Evolutionary conservation across 2,113 vertebrate genomes (phyloP).

Genomic region (Maccullochella peelii): DNA sequence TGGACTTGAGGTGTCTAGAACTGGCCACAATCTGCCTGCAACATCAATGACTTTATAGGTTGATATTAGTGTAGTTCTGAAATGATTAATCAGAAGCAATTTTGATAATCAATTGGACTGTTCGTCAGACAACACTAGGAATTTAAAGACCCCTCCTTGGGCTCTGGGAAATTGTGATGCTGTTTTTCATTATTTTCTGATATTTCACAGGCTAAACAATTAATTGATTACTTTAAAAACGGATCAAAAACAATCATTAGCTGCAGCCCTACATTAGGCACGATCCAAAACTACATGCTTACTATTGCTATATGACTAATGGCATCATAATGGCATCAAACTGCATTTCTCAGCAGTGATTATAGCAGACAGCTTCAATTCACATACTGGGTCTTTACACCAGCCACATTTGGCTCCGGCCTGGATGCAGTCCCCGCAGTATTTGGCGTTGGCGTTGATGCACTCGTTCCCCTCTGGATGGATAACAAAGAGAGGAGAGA

Average conservation of each 20-base stretch:
- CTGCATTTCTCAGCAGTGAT: conserved; percentile 22
- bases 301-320: neutral
- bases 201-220: neutral
- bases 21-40: too few relatives aligned
- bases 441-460: conserved; percentile 94
- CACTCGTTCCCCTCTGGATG: conserved; percentile 93
- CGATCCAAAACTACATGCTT: neutral
- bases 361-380: conserved; percentile 26
- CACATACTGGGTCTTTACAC: conserved; percentile 93
- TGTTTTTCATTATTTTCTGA: neutral
- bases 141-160: neutral
- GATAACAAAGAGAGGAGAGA: conserved; percentile 64
- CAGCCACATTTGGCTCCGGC: conserved; percentile 97
- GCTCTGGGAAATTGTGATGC: neutral
- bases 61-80: too few relatives aligned
- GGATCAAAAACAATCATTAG: neutral
- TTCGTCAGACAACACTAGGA: neutral
- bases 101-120: too few relatives aligned
- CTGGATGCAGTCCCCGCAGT: conserved; percentile 97
- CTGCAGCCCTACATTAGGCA: neutral
- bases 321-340: conserved; percentile 16
- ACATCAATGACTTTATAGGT: too few relatives aligned
- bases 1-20: too few relatives aligned
- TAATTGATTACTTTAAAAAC: neutral
- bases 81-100: too few relatives aligned